Conservation (phyloP, 2,888 invertebrate genomes). For the Synergus umbraculus region DNA sequence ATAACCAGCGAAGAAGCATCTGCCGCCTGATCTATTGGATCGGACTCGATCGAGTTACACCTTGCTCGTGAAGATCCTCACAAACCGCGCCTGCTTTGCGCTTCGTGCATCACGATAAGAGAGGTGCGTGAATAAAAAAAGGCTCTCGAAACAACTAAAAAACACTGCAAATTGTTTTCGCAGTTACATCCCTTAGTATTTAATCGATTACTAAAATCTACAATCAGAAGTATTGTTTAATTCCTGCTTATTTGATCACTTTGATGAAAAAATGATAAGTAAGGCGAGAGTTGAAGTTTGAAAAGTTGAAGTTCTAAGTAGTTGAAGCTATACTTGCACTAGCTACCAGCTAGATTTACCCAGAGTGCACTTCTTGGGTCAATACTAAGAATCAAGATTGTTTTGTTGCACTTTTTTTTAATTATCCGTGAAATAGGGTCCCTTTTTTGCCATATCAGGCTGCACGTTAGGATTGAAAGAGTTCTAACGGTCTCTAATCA, state of each 20-base stretch:
- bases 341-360: background rate
- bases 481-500: background rate
- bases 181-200: conserved; percentile 12
- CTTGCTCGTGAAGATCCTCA: conserved; percentile 63
- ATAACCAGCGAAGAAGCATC: conserved; percentile 73
- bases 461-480: background rate
- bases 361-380: background rate
- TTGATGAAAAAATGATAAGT: too few species aligned
- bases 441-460: background rate
- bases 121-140: conserved; percentile 31
- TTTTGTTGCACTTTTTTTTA: background rate
- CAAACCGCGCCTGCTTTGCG: conserved; percentile 51
- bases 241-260: background rate
- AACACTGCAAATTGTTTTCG: conserved; percentile 35
- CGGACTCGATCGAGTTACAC: conserved; percentile 72
- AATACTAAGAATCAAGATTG: background rate
- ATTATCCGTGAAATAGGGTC: conserved; percentile 29
- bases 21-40: conserved; percentile 73
- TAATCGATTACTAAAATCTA: conserved; percentile 24
- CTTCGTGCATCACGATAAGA: conserved; percentile 47
- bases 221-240: background rate
- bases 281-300: too few species aligned
- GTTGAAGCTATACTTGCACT: too few species aligned
- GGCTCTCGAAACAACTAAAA: conserved; percentile 2
- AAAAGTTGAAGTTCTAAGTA: too few species aligned